phyloP scores from a whole-genome alignment of 64 coral and sea anemone genomes.

The Anthopleura sola region DNA sequence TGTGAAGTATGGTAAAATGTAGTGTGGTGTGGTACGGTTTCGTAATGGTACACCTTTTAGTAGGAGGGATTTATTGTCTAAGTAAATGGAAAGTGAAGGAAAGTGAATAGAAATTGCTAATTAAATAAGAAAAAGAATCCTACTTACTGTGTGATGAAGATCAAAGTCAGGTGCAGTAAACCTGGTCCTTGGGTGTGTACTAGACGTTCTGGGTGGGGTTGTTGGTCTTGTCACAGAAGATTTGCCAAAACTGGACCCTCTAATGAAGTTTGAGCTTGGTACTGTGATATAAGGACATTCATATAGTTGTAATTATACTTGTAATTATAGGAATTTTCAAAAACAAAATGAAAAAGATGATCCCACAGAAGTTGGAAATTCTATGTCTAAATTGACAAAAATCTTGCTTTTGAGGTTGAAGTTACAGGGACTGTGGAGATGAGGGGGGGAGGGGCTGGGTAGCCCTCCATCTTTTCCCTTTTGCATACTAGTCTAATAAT shows the following conservation, averaged over 20 bases:
- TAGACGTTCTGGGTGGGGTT: slow-evolving; percentile 52
- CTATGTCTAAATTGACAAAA: too few species aligned
- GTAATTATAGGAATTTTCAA: not conserved
- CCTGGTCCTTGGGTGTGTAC: slow-evolving; percentile 40
- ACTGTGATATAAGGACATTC: not conserved
- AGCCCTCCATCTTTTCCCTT: too few species aligned
- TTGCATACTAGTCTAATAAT: too few species aligned
- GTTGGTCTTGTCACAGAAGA: slow-evolving; percentile 20
- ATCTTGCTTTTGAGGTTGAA: too few species aligned
- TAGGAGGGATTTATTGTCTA: not conserved
- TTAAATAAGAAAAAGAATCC: not conserved
- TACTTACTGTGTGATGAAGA: not conserved
- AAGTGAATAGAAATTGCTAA: not conserved
- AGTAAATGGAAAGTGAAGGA: not conserved
- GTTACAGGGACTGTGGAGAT: too few species aligned
- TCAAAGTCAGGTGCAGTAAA: slow-evolving; percentile 33
- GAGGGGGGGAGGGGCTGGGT: too few species aligned
- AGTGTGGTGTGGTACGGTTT: too few species aligned
- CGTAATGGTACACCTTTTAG: too few species aligned
- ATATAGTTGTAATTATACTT: too few species aligned
- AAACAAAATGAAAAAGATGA: not conserved
- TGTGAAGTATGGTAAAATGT: too few species aligned
- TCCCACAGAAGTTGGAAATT: not conserved
- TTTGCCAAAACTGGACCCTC: slow-evolving; percentile 20
- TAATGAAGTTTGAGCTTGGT: not conserved